phyloP scores from a whole-genome alignment of 2,113 vertebrate genomes.

The Mus spicilegus region DNA sequence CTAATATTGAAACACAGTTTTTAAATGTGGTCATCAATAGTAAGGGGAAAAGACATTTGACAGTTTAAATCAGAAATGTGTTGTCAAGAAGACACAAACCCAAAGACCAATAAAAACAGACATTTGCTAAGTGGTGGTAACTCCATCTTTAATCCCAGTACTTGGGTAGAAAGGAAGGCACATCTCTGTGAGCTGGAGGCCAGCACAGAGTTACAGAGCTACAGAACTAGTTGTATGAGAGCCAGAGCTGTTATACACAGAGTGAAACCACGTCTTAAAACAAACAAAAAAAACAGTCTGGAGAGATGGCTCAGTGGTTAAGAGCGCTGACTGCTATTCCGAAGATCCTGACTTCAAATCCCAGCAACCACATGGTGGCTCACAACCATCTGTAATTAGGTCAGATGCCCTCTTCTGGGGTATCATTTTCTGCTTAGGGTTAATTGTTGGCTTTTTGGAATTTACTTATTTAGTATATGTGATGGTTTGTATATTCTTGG shows the following conservation, averaged over 20 bases:
- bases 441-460: no score
- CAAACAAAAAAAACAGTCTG: background rate
- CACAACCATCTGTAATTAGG: no score
- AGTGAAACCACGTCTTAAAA: background rate
- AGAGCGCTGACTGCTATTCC: no score
- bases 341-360: no score
- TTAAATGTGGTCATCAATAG: background rate
- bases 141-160: background rate
- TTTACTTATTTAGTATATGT: no score
- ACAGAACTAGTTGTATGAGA: background rate
- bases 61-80: background rate
- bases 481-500: no score
- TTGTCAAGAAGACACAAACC: background rate
- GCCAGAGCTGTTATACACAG: background rate
- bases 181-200: background rate
- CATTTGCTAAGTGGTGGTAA: background rate
- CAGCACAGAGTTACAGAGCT: background rate
- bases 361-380: no score
- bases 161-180: background rate
- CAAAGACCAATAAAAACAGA: background rate
- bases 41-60: background rate
- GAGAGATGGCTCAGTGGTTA: no score
- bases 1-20: constrained; percentile 68
- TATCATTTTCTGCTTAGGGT: no score
- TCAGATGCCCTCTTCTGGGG: no score